Conservation (phyloP, 2,797 vertebrate genomes). For the Sebastes minor region DNA sequence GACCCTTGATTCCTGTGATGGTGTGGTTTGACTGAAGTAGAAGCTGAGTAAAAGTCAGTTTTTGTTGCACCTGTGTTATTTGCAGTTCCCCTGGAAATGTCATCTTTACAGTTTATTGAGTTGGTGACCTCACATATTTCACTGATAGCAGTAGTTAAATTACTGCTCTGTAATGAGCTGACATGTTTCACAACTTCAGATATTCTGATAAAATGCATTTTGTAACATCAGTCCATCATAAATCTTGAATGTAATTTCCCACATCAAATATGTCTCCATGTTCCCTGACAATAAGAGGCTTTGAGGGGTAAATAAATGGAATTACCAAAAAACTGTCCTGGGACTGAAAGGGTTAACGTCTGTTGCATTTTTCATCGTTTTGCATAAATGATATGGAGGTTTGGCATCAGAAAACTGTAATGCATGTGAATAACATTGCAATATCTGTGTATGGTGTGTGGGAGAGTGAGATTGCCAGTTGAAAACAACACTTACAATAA, state of each 20-base stretch:
- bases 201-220: no score
- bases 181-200: no score
- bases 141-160: no score
- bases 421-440: not conserved
- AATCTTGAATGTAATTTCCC: no score
- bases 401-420: not conserved
- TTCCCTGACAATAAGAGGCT: not conserved
- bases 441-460: not conserved
- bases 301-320: not conserved
- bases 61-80: no score
- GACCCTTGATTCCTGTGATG: no score
- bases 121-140: no score
- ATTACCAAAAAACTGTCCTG: rapidly evolving
- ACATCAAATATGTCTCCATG: not conserved
- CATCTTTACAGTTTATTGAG: rapidly evolving
- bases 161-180: no score
- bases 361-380: not conserved
- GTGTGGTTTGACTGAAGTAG: no score
- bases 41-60: no score
- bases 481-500: conserved; percentile 13
- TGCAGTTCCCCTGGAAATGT: no score
- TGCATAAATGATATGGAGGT: not conserved
- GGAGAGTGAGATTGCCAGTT: not conserved
- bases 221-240: no score
- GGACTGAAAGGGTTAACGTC: not conserved